Percentiles rank a stretch among this genome's conserved stretches.
Conservation (phyloP, 2,888 invertebrate genomes). For the Dasypogon diadema region DNA sequence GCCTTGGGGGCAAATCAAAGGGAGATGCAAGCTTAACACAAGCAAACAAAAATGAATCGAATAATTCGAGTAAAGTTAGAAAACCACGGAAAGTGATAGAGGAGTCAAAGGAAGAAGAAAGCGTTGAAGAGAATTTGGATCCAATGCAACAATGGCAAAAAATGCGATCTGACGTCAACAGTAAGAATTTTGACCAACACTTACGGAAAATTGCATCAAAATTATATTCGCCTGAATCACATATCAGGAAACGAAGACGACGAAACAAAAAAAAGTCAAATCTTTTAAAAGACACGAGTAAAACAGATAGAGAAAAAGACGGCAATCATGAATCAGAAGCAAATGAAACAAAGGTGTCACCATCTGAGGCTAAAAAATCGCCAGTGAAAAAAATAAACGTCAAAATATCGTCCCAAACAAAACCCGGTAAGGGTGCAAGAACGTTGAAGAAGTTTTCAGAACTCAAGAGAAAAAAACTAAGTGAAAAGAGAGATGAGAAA, state of each 20-base stretch:
- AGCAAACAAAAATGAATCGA: constrained; percentile 54
- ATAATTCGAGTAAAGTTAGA: constrained; percentile 24
- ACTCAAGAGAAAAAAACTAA: too few species aligned
- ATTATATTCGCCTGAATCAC: constrained; percentile 55
- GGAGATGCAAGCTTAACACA: constrained; percentile 57
- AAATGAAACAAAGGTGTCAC: background rate
- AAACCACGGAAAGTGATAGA: constrained; percentile 23
- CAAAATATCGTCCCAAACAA: background rate
- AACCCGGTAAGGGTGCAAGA: background rate
- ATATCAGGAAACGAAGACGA: constrained; percentile 57
- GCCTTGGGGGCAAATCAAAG: constrained; percentile 41
- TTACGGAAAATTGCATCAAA: constrained; percentile 63
- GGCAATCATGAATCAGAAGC: background rate
- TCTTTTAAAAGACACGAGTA: background rate
- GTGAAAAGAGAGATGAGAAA: too few species aligned
- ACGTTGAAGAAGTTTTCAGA: background rate
- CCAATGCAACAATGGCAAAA: constrained; percentile 62
- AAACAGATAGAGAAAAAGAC: background rate
- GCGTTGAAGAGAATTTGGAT: constrained; percentile 42
- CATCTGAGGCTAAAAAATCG: constrained; percentile 12
- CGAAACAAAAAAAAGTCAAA: background rate
- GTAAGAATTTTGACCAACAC: constrained; percentile 63
- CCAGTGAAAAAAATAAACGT: background rate
- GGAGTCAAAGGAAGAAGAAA: constrained; percentile 27
- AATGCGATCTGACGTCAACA: constrained; percentile 59